Conservation (phyloP, 2,797 vertebrate species). For the Liparis tanakae region DNA sequence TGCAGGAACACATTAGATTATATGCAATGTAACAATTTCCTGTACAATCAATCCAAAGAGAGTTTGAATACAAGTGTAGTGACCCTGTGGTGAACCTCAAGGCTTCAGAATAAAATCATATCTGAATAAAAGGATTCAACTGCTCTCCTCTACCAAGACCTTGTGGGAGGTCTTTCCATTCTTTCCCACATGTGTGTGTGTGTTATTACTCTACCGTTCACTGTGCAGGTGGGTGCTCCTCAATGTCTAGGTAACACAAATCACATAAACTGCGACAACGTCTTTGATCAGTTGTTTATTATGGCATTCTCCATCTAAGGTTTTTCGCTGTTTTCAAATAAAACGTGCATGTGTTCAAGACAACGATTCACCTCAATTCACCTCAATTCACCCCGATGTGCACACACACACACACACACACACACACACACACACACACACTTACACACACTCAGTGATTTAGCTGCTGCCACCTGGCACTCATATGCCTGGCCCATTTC, state of each 20-base stretch:
- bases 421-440: neutral
- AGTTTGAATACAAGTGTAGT: slow-evolving; percentile 8
- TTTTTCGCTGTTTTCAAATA: slow-evolving; percentile 40
- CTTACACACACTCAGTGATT: slow-evolving; percentile 17
- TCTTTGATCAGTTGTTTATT: slow-evolving; percentile 49
- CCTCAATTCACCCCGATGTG: neutral
- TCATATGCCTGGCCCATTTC: slow-evolving; percentile 55
- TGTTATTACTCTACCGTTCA: slow-evolving; percentile 30
- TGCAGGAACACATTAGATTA: neutral
- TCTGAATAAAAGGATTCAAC: slow-evolving; percentile 25
- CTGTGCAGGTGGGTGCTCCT: slow-evolving; percentile 21
- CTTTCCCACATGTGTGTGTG: slow-evolving; percentile 10
- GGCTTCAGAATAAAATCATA: slow-evolving; percentile 21
- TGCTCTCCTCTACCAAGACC: slow-evolving; percentile 26
- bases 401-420: neutral
- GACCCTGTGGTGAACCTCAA: slow-evolving; percentile 19
- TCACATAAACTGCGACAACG: slow-evolving; percentile 29
- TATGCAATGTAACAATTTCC: neutral
- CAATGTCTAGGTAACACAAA: slow-evolving; percentile 14
- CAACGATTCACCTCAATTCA: slow-evolving; percentile 13
- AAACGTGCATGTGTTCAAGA: slow-evolving; percentile 22
- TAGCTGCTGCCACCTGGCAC: slow-evolving; percentile 70
- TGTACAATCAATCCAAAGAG: neutral
- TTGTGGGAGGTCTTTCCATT: slow-evolving; percentile 27
- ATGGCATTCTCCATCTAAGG: slow-evolving; percentile 11